Base-by-base conservation (phyloP, 2,113 vertebrate species). In the Hiodon tergisus region DNA sequence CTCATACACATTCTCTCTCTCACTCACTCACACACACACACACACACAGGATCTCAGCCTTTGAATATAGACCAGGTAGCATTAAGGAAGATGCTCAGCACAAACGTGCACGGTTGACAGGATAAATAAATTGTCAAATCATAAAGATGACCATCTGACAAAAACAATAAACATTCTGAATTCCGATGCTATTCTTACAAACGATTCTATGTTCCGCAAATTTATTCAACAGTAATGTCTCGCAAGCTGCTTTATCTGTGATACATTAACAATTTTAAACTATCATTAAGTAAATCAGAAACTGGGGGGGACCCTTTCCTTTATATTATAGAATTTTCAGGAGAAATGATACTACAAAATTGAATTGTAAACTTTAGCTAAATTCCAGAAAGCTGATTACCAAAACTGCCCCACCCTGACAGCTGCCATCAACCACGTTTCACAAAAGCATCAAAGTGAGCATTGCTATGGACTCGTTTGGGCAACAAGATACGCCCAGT, bases 41-140 rank as follows among this genome's bases (percentile, higher is more conserved):
- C 47, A 58, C 53, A 57, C 53, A 11, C 69, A 50, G 62, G 58
- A 73, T 52, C 72, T 54, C 16, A 65, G 50, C 61, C 46, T 51
- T 65, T 57, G 60, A 73, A 63, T 50, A 73, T 65, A 48, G 7
- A 63, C 53, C 50, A 63, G n/a, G 16, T 17, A 9, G 50, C 0
- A 5, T 68, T 14, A 68, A 47, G 66, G 52, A 68, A 68, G 17
- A 62, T 62, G 17, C 60, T 16, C n/a, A 16, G 60, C 17, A 16
- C n/a, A 16, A 68, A 68, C 13, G 16, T n/a, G 66, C 48, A 51
- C 52, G 50, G 14, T 52, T n/a, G n/a, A 13, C 50, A 51, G 66
- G 6, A n/a, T 68, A 68, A 67, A 46, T 52, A 67, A 67, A 50
- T 50, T 2, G 4, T 52, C 48, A 50, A 7, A 51, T 14, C 10